Conservation (phyloP, 2,113 vertebrate species). For the Lamprotornis superbus region DNA sequence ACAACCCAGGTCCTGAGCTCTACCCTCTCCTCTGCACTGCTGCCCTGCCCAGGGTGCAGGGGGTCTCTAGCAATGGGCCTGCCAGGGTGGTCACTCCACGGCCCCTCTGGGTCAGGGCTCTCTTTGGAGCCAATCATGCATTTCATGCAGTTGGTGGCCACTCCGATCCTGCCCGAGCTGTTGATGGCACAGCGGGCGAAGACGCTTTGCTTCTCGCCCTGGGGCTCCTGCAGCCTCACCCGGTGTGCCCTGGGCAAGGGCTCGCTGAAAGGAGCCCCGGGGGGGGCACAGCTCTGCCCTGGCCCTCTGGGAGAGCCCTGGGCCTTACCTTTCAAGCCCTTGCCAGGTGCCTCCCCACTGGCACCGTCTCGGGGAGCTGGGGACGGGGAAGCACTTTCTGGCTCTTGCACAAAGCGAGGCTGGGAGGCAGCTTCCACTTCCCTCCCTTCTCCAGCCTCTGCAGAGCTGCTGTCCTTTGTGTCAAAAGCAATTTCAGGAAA, state of each 20-base stretch:
- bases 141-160: conserved; percentile 91
- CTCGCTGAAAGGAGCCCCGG: conserved; percentile 78
- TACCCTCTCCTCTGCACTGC: conserved; percentile 59
- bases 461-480: conserved; percentile 83
- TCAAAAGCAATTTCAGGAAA: conserved; percentile 87
- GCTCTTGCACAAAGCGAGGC: conserved; percentile 75
- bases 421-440: conserved; percentile 73
- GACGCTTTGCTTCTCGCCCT: conserved; percentile 68
- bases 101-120: conserved; percentile 82
- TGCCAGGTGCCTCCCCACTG: conserved; percentile 73
- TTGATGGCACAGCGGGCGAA: conserved; percentile 85
- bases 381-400: conserved; percentile 62
- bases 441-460: conserved; percentile 79
- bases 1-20: conserved; percentile 58
- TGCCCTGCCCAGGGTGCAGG: conserved; percentile 2
- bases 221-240: conserved; percentile 71
- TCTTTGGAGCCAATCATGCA: conserved; percentile 87
- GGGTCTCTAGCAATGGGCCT: neutral
- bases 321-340: conserved; percentile 91
- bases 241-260: conserved; percentile 78
- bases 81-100: conserved; percentile 54
- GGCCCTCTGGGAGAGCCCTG: conserved; percentile 32
- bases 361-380: conserved; percentile 66
- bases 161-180: conserved; percentile 82
- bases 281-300: conserved; percentile 10